Conservation (phyloP, 1,140 invertebrate species). For the Tachypleus tridentatus region DNA sequence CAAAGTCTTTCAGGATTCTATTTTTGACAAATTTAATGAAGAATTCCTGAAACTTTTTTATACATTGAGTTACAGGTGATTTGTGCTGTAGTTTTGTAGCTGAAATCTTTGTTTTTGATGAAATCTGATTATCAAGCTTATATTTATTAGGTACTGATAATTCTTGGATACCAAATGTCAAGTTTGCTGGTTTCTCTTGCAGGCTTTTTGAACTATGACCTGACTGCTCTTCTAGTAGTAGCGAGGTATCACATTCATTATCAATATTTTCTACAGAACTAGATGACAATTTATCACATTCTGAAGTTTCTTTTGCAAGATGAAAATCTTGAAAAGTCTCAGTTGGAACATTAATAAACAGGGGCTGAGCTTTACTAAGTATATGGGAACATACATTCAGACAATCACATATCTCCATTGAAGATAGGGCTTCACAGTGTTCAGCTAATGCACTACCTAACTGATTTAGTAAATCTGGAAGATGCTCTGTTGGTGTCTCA, state of each 20-base stretch:
- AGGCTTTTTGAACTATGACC: too few relatives aligned
- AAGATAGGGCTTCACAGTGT: constrained; percentile 44
- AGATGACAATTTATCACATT: constrained; percentile 2
- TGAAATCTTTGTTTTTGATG: too few relatives aligned
- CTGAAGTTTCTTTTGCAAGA: not conserved
- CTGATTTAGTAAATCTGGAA: constrained; percentile 56
- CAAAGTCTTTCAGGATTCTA: constrained; percentile 13
- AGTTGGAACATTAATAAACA: constrained; percentile 9
- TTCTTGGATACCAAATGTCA: too few relatives aligned
- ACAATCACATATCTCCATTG: constrained; percentile 48
- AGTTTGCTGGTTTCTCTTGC: too few relatives aligned
- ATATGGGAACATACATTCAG: constrained; percentile 60
- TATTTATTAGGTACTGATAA: too few relatives aligned
- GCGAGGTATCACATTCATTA: too few relatives aligned
- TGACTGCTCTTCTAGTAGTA: too few relatives aligned
- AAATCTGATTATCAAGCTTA: too few relatives aligned
- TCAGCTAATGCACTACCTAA: constrained; percentile 45
- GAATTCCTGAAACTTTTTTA: constrained; percentile 53
- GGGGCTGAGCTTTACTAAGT: constrained; percentile 58
- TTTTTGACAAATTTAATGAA: constrained; percentile 44
- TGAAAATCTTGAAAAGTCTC: constrained; percentile 1
- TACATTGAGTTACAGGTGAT: constrained; percentile 41
- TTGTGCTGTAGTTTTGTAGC: too few relatives aligned
- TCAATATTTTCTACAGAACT: not conserved
- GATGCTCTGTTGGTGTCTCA: constrained; percentile 64